Conservation (phyloP, 2,797 vertebrate genomes). For the Sylvia borin region DNA sequence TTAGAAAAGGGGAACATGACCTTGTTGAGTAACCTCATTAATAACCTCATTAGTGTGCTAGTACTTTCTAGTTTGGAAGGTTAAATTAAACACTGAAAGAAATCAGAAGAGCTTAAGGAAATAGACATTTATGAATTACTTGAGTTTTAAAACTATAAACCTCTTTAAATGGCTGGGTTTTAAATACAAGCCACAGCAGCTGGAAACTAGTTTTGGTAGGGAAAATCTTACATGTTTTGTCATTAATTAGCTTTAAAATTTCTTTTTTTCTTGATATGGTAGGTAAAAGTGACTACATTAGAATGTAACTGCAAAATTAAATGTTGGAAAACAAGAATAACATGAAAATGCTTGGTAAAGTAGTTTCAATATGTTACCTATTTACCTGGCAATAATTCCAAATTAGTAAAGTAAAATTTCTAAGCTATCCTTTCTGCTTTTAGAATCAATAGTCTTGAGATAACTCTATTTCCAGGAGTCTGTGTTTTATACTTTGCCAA, state of each 20-base stretch:
- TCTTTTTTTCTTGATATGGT: background rate
- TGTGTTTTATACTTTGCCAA: background rate
- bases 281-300: background rate
- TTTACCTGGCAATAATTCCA: background rate
- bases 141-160: constrained; percentile 18
- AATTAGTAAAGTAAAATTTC: background rate
- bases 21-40: constrained; percentile 46
- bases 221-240: background rate
- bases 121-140: background rate
- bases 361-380: background rate
- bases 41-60: constrained; percentile 52
- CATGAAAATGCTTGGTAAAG: background rate
- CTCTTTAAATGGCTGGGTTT: background rate
- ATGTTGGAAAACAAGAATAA: background rate
- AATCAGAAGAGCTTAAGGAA: constrained; percentile 35
- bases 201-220: background rate
- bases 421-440: background rate
- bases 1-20: constrained; percentile 35
- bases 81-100: constrained; percentile 49
- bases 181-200: background rate
- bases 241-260: background rate
- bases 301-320: background rate
- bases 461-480: background rate
- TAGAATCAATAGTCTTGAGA: background rate
- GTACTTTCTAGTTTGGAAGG: constrained; percentile 28